Evolutionary conservation across 2,113 vertebrate species (phyloP).

Genomic region (Naja naja): DNA sequence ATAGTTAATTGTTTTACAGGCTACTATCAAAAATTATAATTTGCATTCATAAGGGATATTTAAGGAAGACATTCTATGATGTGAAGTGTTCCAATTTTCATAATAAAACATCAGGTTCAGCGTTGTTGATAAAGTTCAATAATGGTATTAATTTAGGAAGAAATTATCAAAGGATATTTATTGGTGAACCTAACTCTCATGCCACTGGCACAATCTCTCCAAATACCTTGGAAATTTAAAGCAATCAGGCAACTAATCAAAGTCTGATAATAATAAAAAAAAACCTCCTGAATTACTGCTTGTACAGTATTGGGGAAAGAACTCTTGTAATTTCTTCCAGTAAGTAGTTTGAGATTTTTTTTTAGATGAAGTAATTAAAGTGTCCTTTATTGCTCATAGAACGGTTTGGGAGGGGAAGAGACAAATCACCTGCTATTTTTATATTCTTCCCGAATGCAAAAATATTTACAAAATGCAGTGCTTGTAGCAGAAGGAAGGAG

Average conservation of each 20-base stretch:
- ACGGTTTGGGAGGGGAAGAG: not conserved
- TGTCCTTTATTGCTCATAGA: not conserved
- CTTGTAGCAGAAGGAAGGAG: not conserved
- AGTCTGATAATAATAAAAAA: not conserved
- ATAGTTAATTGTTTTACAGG: not conserved
- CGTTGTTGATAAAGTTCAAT: conserved; percentile 9
- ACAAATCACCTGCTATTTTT: not conserved
- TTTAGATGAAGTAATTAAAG: conserved; percentile 17
- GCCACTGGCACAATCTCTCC: not conserved
- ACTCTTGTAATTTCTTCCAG: conserved; percentile 3
- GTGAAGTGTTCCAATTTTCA: conserved; percentile 7
- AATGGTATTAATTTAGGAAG: conserved; percentile 13
- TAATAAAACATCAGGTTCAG: not conserved
- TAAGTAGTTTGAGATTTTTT: not conserved
- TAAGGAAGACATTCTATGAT: not conserved
- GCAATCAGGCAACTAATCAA: not conserved
- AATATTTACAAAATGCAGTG: not conserved
- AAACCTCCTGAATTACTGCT: not conserved
- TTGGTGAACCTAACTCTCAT: conserved; percentile 15
- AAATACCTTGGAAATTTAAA: not conserved
- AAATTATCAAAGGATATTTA: conserved; percentile 25
- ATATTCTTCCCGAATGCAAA: not conserved
- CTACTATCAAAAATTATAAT: not conserved
- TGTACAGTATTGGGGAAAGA: not conserved
- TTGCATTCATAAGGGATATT: not conserved